These are phyloP conservation scores for Tragelaphus imberbis DNA, from an alignment of 2,113 vertebrate species.

Conservation along the genomic window DNA sequence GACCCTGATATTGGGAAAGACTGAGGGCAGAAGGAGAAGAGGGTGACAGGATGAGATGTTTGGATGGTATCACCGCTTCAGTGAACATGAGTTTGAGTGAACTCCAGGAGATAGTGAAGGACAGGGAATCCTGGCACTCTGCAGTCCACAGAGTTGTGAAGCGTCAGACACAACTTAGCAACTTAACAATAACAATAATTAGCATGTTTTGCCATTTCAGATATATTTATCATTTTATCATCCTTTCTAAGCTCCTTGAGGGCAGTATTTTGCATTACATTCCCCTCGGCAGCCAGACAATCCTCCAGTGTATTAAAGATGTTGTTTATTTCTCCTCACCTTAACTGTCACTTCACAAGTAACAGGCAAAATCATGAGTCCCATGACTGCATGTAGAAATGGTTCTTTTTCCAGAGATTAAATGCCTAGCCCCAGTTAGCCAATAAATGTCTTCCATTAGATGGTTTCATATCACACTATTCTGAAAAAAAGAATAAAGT, in stretches of 20 bases:
- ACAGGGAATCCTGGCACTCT: not conserved
- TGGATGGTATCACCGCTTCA: not conserved
- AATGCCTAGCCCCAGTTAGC: not conserved
- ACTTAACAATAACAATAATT: not conserved
- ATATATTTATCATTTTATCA: not conserved
- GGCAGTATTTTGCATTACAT: not conserved
- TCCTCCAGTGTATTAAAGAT: not conserved
- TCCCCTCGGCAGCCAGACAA: not conserved
- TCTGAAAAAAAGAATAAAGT: not conserved
- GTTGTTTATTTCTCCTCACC: not conserved
- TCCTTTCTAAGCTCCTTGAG: not conserved
- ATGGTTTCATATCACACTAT: not conserved
- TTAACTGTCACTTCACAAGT: not conserved
- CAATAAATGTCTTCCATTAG: not conserved
- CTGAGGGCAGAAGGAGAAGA: not conserved
- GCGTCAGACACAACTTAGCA: not conserved
- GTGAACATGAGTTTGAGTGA: not conserved
- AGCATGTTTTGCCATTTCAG: not conserved
- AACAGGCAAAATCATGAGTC: not conserved
- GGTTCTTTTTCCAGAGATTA: not conserved
- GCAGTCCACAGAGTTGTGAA: not conserved
- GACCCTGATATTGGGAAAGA: not conserved
- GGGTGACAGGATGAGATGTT: not conserved
- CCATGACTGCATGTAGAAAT: not conserved
- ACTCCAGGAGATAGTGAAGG: not conserved